Evolutionary conservation across 2,113 vertebrate species (phyloP), one percentile per base, ranked within the genome.

Genomic region (Kryptolebias marmoratus): DNA sequence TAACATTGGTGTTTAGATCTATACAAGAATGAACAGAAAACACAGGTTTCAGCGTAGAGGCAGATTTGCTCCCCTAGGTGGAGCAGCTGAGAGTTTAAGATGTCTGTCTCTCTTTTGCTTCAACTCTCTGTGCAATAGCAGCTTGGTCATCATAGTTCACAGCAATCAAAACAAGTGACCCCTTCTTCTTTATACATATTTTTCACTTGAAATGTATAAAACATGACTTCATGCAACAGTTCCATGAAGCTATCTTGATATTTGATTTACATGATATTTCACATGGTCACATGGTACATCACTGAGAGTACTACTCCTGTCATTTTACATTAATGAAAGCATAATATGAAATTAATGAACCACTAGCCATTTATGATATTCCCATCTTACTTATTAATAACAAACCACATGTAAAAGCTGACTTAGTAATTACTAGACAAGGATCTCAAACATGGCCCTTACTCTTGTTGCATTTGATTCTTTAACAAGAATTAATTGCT

Each of bases 391-490:
- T 79, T 87, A 91, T 87, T 91, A 88, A 88, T 82, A 74, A 64
- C 68, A 75, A 68, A 64, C 64, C 74, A 67, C 76, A 73, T 87
- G 86, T 86, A 88, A 89, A 88, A 80, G 73, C 83, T 84, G 79
- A 87, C 84, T 87, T 84, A 83, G 79, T 90, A 90, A 91, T 91
- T 87, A 79, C 83, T 1, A 62, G 82, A 90, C 85, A 90, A 77
- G 76, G 64, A 82, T 81, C 85, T 87, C 54, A 56, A 87, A 86
- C 74, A 82, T 80, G 76, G 79, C 83, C 66, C 71, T 75, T 70
- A 69, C 76, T 81, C 64, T 45, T 64, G 57, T 78, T 73, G 79
- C 61, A 57, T 79, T 77, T 60, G 48, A 47, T n/a, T 64, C 54
- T 59, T 80, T 50, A 75, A 88, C 64, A 83, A 71, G 86, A 81